Evolutionary conservation across 2,888 invertebrate genomes (phyloP).

Genomic region (Acrobasis consociella): DNA sequence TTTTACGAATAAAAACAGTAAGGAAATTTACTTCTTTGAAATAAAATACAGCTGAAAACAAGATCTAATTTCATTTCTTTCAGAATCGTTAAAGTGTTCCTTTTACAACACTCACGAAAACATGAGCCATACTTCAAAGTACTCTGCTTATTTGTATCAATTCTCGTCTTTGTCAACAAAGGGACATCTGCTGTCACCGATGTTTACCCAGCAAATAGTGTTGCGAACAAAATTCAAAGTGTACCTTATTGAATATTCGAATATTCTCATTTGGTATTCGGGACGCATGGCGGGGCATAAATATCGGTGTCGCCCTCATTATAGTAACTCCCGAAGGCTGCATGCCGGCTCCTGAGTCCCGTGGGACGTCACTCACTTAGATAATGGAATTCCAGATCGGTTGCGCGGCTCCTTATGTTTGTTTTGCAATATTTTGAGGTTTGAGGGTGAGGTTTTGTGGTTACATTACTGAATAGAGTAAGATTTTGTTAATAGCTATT

Average conservation of each 20-base stretch:
- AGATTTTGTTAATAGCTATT: no score
- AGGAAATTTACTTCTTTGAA: no score
- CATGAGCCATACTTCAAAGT: conserved; percentile 31
- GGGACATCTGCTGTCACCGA: conserved; percentile 58
- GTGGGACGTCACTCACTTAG: conserved; percentile 68
- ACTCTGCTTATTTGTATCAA: conserved; percentile 52
- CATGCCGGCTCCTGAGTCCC: conserved; percentile 62
- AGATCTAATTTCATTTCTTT: no score
- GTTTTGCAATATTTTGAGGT: conserved; percentile 14
- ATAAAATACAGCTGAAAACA: no score
- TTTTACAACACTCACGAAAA: background rate
- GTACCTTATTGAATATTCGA: conserved; percentile 57
- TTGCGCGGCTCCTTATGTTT: conserved; percentile 33
- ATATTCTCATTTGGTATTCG: conserved; percentile 70
- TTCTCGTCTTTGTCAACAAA: conserved; percentile 55
- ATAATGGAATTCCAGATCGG: conserved; percentile 73
- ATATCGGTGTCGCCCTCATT: conserved; percentile 80
- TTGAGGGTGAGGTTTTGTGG: background rate
- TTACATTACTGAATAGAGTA: background rate
- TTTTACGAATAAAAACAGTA: no score
- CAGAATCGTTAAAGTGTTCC: no score
- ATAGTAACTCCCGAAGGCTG: conserved; percentile 72
- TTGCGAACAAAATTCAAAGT: conserved; percentile 48
- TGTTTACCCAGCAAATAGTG: conserved; percentile 63
- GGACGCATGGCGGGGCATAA: conserved; percentile 74